Conservation (phyloP, 2,113 vertebrate species). For the Chaetops frenatus region DNA sequence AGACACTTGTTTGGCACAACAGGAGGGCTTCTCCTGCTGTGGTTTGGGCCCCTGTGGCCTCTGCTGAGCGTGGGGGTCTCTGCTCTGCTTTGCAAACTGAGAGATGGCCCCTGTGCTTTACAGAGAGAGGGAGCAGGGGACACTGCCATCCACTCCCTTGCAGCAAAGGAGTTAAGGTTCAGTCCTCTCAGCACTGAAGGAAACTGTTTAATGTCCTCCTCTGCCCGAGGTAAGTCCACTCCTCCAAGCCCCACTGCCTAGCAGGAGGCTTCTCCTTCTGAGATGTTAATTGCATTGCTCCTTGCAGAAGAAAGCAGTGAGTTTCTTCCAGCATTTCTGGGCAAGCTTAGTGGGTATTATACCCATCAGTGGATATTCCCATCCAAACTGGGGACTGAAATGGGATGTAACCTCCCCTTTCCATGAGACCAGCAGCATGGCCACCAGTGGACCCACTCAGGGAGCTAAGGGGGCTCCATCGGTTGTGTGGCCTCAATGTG, state of each 20-base stretch:
- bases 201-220: neutral
- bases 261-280: neutral
- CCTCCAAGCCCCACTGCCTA: neutral
- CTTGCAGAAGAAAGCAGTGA: neutral
- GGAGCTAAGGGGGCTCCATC: neutral
- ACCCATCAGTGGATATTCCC: neutral
- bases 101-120: neutral
- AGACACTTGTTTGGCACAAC: no score
- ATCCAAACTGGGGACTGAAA: neutral
- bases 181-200: neutral
- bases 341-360: neutral
- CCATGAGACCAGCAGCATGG: neutral
- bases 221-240: neutral
- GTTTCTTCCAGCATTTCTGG: neutral
- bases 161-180: neutral
- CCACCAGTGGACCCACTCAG: neutral
- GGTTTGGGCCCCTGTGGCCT: neutral
- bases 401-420: neutral
- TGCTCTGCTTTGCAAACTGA: neutral
- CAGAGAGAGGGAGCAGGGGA: neutral
- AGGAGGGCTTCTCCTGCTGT: neutral
- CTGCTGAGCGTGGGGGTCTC: neutral
- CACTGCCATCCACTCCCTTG: neutral
- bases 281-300: neutral
- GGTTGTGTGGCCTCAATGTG: accelerated